A percentile compares a stretch with the other conserved stretches of the same genome.
These are phyloP conservation scores for rat (Rattus norvegicus) DNA, from an alignment of 2,113 vertebrate genomes.

Conservation along the genomic window DNA sequence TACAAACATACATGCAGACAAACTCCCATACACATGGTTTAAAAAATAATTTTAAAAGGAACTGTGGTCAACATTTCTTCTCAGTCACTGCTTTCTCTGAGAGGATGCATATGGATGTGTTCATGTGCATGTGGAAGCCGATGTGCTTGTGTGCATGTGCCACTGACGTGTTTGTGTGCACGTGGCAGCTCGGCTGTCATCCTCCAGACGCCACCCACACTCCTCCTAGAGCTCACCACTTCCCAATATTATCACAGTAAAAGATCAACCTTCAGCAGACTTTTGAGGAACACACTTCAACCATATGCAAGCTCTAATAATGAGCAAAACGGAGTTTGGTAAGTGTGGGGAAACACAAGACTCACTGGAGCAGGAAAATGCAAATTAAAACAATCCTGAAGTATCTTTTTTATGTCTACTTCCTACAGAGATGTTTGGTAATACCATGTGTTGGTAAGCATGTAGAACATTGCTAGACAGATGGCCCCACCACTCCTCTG, in stretches of 20 bases:
- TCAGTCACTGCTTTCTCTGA: background rate
- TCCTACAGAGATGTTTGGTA: background rate
- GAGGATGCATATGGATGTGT: background rate
- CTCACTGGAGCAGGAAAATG: background rate
- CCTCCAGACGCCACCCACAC: no score
- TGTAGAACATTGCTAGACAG: background rate
- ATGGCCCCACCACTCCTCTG: background rate
- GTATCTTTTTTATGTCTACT: background rate
- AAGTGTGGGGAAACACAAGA: no score
- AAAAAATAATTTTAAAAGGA: background rate
- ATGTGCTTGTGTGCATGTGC: no score
- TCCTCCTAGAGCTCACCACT: background rate
- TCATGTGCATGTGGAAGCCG: no score
- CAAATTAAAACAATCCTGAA: background rate
- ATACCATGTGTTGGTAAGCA: background rate
- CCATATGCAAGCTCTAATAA: background rate
- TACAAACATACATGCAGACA: background rate
- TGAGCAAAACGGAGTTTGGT: background rate
- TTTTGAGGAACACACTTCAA: background rate
- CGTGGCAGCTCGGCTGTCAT: no score
- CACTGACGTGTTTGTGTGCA: no score
- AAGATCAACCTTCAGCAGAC: background rate
- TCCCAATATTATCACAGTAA: background rate
- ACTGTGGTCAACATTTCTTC: background rate
- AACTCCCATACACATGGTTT: background rate